Base-by-base conservation (phyloP, 2,888 invertebrate species). In the Drosophila nigritarsus region DNA sequence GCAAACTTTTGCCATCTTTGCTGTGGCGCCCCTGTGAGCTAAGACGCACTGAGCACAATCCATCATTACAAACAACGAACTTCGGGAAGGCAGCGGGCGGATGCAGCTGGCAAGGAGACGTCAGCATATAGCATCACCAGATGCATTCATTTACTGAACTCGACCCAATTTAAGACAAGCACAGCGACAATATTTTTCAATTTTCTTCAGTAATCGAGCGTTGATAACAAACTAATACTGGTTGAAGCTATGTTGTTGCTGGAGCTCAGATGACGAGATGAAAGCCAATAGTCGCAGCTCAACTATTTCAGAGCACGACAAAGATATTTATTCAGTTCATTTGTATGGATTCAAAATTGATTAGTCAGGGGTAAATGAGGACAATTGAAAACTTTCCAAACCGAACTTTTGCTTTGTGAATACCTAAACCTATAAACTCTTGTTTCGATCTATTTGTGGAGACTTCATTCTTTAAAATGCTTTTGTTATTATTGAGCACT, bases 181-280 rank as follows among this genome's bases (percentile, higher is more conserved):
- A 54, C 68, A 65, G 75, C 73, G 77, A 88, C 90, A 90, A 88
- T 90, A 80, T 88, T 90, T 90, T 90, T 90, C 88, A 88, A 90
- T 90, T 89, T 90, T 79, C 78, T 54, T 36, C 64, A 89, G 84
- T 72, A 89, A 87, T 89, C 89, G 82, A 89, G 87, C 89, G 87
- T 87, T 89, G 84, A 89, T 84, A 86, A 77, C 81, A 89, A 87
- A 84, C 77, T 88, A 84, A 88, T 84, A 86, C 80, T 72, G 78
- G 78, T 71, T 85, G 72, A 77, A 82, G 59, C 65, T 65, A 69
- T 65, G 65, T 59, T 72, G 48, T 36, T 58, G 62, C 64, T 49
- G 49, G 11, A 49, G 60, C 72, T 72, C 38, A 24, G 34, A 29
- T 29, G 15, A 3, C 8, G 20, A 27, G 24, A 29, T 24, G 6